Evolutionary conservation across 2,797 vertebrate species (phyloP).

Genomic region (Dermochelys coriacea): DNA sequence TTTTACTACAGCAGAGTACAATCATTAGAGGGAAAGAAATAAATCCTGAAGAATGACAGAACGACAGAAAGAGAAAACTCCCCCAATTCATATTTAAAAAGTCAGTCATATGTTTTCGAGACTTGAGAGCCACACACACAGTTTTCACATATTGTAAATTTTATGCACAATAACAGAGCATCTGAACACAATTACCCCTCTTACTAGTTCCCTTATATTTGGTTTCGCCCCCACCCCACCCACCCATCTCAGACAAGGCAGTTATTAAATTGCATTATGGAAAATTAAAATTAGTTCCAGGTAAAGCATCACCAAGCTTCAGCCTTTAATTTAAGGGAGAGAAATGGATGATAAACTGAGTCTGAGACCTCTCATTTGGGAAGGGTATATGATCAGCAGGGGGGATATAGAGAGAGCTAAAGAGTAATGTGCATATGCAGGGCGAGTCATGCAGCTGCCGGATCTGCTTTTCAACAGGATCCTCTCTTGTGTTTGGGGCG

Average conservation of each 20-base stretch:
- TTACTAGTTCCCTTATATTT: neutral
- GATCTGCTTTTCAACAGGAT: neutral
- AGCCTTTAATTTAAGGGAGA: neutral
- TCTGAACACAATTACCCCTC: neutral
- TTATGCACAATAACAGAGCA: neutral
- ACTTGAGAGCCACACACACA: neutral
- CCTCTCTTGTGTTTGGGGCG: neutral
- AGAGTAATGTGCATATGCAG: neutral
- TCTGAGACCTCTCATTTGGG: neutral
- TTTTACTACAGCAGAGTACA: neutral
- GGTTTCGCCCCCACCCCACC: neutral
- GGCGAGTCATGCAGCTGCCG: neutral
- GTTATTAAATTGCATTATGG: neutral
- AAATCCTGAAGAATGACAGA: neutral
- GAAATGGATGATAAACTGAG: fast-evolving
- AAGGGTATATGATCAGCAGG: neutral
- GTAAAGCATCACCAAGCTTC: neutral
- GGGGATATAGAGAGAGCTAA: neutral
- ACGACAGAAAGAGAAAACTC: neutral
- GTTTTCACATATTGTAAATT: neutral
- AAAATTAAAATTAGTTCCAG: conserved; percentile 24
- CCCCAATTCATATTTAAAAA: neutral
- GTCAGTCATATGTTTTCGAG: neutral
- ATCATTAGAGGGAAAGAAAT: neutral
- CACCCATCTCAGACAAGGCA: neutral